Evolutionary conservation across 2,888 invertebrate genomes (phyloP), one percentile per base, ranked within the genome.

Genomic region (Acanthococcus lagerstroemiae): DNA sequence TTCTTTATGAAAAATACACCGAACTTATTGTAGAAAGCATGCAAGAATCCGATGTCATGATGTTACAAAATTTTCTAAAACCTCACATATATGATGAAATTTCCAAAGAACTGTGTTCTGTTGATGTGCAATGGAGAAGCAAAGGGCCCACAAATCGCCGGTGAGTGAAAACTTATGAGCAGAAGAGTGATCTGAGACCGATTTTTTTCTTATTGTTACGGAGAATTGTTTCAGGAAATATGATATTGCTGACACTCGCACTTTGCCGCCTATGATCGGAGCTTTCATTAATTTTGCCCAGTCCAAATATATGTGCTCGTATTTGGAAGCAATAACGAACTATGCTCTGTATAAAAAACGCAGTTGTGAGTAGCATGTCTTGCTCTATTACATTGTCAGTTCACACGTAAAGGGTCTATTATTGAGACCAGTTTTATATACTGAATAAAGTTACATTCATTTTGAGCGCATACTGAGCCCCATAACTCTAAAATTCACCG

Each of bases 261-360:
- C 50, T 19, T 63, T 63, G 44, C 63, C 63, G 12, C 24, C 54
- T n/a, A 27, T 9, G 6, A 52, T 21, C 6, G 50, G 37, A 52
- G 52, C 30, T 44, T n/a, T 63, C 7, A 0, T 63, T 19, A 21
- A 19, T 7, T 63, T 52, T 52, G 27, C 54, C 25, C 63, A 54
- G 25, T 63, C 63, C 2, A 50, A 54, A 17, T 63, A 24, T n/a
- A 63, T 63, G 63, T 63, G 63, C 37, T 63, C 63, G n/a, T 63
- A 63, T 22, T 19, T 63, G 22, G 63, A 63, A 63, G 27, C 52
- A 22, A 52, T 52, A 15, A 3, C 22, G 21, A 24, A 24, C 15
- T 7, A 22, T 6, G 15, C 19, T 21, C 22, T 52, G 1, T 52
- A 22, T 15, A 45, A 15, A 19, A n/a, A n/a, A n/a, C n/a, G n/a